Evolutionary conservation across 2,888 invertebrate species (phyloP), one percentile per base, ranked within the genome.

Genomic region (Aleiodes leptofemur): DNA sequence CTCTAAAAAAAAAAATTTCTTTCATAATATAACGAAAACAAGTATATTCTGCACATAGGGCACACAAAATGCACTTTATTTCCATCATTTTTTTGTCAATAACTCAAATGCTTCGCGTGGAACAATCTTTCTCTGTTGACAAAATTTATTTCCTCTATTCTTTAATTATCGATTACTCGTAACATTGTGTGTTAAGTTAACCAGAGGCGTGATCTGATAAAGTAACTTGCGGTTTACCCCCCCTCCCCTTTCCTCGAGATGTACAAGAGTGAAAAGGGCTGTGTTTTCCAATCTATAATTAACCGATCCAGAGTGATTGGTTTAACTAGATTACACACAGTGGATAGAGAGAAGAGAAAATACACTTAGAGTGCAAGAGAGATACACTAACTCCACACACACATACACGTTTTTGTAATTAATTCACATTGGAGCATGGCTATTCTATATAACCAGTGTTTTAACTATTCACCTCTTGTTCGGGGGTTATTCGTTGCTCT

Each of bases 291-390:
- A 61, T 68, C 56, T 50, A 74, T 69, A 61, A 74, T 59, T 61
- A 74, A 74, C 59, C 61, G 69, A 69, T 61, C 29, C 43, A 69
- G 11, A 34, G 68, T 50, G 68, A 72, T 75, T 72, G 57, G 72
- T 72, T 68, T 48, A 72, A 75, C 50, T 72, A 38, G 57, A 71
- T 55, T 74, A 66, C 23, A n/a, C 23, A 23, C 23, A 23, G 64
- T n/a, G 51, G 73, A 74, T 74, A 64, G 55, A 66, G 34, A 68
- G 68, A 51, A 4, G 59, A 59, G 14, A 38, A 38, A 38, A 50
- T 3, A 59, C 6, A 23, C 31, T 23, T 31, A 31, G n/a, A 7
- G 16, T 16, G 56, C 31, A 69, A 43, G 31, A 34, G 7, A 16
- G 6, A 23, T 8, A 23, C 43, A 56, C 61, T 13, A 1, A 23